Percentiles rank a stretch among this genome's conserved stretches.
Evolutionary conservation across 2,888 invertebrate species (phyloP).

Genomic region (Lasioglossum villosulum): DNA sequence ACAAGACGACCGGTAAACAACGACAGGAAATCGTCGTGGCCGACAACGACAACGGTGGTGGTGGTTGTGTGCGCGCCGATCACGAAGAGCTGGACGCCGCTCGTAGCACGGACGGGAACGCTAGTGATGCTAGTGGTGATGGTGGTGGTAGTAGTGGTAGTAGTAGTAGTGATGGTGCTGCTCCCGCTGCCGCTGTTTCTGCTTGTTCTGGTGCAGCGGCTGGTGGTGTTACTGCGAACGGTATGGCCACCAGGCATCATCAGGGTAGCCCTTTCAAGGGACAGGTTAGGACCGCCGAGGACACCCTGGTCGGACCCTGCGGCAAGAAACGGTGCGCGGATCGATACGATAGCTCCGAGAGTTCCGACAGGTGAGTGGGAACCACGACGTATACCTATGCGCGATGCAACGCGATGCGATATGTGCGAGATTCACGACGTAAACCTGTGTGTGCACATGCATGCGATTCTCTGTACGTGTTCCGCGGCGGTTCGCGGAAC

Average conservation of each 20-base stretch:
- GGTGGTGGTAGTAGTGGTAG: conserved; percentile 25
- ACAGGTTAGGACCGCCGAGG: conserved; percentile 80
- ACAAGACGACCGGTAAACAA: conserved; percentile 10
- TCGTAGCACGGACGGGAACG: conserved; percentile 31
- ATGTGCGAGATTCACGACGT: not conserved
- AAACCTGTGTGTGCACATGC: not conserved
- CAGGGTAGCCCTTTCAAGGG: conserved; percentile 78
- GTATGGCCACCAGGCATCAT: conserved; percentile 74
- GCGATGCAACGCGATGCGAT: not conserved
- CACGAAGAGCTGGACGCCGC: conserved; percentile 46
- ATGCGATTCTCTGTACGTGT: not conserved
- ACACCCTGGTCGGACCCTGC: conserved; percentile 84
- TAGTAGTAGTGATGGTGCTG: conserved; percentile 49
- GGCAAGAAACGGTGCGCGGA: conserved; percentile 94
- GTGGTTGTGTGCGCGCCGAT: conserved; percentile 20
- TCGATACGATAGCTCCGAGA: conserved; percentile 97
- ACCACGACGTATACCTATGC: conserved; percentile 68
- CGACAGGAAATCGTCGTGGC: conserved; percentile 6
- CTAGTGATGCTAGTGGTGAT: conserved; percentile 32
- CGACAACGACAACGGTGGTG: conserved; percentile 20
- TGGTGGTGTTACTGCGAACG: conserved; percentile 65
- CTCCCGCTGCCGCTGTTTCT: conserved; percentile 67
- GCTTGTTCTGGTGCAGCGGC: conserved; percentile 51
- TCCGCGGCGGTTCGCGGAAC: conserved; percentile 26
- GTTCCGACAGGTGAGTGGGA: conserved; percentile 93